Percentiles rank a stretch among this genome's conserved stretches.
These are phyloP conservation scores for Dermatemys mawii DNA, from an alignment of 2,113 vertebrate species.

Conservation along the genomic window DNA sequence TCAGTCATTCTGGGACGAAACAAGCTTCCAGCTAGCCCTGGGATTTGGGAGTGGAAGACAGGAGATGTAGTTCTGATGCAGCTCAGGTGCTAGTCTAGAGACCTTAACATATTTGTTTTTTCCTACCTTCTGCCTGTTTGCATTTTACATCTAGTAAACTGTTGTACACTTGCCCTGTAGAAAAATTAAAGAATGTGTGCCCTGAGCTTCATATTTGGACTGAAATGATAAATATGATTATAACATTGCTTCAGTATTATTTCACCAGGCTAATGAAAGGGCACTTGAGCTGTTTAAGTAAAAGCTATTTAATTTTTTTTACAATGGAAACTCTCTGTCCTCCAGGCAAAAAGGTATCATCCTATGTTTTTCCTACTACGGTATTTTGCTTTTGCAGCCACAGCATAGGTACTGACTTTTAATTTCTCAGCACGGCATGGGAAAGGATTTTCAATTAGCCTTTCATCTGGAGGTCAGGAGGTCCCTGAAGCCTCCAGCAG, in stretches of 20 bases:
- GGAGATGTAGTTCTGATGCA: background rate
- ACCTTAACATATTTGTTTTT: fast-evolving
- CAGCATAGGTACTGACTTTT: background rate
- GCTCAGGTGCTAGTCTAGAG: background rate
- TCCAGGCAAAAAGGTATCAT: background rate
- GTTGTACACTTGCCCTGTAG: fast-evolving
- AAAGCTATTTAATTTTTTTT: background rate
- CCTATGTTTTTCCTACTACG: background rate
- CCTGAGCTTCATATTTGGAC: background rate
- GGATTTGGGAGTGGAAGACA: background rate
- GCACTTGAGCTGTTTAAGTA: background rate
- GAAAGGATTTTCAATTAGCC: constrained; percentile 13
- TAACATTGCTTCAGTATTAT: fast-evolving
- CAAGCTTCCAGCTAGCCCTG: background rate
- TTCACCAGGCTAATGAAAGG: background rate
- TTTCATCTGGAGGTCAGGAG: constrained; percentile 44
- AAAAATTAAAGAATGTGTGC: background rate
- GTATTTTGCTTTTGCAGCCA: background rate
- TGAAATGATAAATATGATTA: fast-evolving
- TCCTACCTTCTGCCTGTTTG: background rate
- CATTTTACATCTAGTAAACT: background rate
- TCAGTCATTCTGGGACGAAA: background rate
- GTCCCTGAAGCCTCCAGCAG: background rate
- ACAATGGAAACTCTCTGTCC: background rate
- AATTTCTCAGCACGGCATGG: background rate